Evolutionary conservation across 2,113 vertebrate species (phyloP).

Genomic region (Fregata magnificens): DNA sequence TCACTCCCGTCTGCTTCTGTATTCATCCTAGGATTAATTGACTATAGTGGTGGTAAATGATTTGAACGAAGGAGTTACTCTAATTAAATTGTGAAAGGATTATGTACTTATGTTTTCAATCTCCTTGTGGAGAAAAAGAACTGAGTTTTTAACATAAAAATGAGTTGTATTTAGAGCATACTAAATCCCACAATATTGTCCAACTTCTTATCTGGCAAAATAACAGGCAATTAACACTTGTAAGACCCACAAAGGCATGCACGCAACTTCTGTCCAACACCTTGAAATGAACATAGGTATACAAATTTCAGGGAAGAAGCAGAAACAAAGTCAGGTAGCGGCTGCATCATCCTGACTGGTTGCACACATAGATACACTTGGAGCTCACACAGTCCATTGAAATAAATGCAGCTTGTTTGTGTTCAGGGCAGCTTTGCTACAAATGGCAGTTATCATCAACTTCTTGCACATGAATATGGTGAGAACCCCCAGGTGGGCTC

Average conservation of each 20-base stretch:
- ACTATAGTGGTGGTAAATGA: not conserved
- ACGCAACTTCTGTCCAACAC: not conserved
- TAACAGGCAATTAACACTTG: not conserved
- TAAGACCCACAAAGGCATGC: not conserved
- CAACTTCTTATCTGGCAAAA: not conserved
- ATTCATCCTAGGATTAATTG: conserved; percentile 6
- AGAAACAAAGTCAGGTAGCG: not conserved
- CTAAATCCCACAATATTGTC: not conserved
- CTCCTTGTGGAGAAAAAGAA: not conserved
- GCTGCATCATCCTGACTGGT: not conserved
- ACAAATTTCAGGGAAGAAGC: not conserved
- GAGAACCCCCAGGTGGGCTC: not conserved
- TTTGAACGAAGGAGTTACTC: not conserved
- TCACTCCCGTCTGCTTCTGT: not conserved
- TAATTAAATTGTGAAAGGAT: conserved; percentile 17
- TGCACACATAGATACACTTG: not conserved
- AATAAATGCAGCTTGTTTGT: not conserved
- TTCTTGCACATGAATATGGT: not conserved
- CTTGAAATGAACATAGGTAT: not conserved
- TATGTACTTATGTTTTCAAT: conserved; percentile 1
- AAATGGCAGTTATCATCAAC: not conserved
- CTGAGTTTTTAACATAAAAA: not conserved
- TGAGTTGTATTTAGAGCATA: not conserved
- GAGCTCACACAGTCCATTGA: not conserved
- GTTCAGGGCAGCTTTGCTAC: not conserved